Conservation (phyloP, 1,140 invertebrate genomes). For the Oedothorax gibbosus region DNA sequence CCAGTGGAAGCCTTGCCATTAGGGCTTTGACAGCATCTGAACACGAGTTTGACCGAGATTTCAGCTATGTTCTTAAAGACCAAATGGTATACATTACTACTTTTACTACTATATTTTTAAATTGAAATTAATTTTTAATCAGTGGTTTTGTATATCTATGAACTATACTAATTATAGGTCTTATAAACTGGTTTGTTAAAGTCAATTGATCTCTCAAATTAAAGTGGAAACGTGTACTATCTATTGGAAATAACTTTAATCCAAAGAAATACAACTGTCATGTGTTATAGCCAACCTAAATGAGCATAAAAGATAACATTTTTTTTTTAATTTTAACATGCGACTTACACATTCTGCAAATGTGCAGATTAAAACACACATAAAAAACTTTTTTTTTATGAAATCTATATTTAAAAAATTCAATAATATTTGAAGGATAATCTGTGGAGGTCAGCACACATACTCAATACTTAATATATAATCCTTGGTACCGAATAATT, state of each 20-base stretch:
- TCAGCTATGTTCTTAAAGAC: slow-evolving; percentile 56
- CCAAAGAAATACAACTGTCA: background rate
- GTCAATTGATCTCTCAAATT: too few species aligned
- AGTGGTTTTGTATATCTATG: background rate
- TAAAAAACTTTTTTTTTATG: too few species aligned
- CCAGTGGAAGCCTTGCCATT: slow-evolving; percentile 53
- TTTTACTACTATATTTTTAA: background rate
- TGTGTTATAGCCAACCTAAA: background rate
- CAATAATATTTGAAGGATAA: too few species aligned
- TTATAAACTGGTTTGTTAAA: background rate
- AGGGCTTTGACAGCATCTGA: slow-evolving; percentile 40
- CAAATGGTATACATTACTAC: slow-evolving; percentile 52
- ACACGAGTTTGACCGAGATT: slow-evolving; percentile 62
- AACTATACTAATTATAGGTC: background rate
- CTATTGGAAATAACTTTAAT: background rate
- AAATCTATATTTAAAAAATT: too few species aligned
- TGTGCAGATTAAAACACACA: too few species aligned
- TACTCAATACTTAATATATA: too few species aligned
- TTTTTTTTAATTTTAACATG: background rate
- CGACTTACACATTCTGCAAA: background rate
- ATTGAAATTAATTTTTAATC: background rate
- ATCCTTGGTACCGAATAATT: too few species aligned
- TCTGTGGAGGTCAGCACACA: too few species aligned
- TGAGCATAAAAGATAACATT: background rate
- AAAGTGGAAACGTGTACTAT: too few species aligned